Evolutionary conservation across 1,140 invertebrate genomes (phyloP).

Genomic region (Aporrectodea caliginosa): DNA sequence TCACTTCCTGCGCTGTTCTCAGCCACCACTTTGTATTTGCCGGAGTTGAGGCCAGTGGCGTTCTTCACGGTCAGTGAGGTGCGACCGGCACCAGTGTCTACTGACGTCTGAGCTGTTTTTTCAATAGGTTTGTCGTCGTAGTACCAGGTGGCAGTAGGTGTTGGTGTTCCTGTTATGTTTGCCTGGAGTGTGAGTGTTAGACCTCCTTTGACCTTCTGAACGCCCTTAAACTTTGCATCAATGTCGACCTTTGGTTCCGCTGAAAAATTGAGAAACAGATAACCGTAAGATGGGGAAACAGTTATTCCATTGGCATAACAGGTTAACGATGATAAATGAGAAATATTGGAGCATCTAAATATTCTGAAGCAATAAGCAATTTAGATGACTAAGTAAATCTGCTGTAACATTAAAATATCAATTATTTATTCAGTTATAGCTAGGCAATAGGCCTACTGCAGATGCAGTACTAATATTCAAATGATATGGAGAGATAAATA

Average conservation of each 20-base stretch:
- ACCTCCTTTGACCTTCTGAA: conserved; percentile 21
- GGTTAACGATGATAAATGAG: too few species aligned
- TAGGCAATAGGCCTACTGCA: too few species aligned
- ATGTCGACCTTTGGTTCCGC: conserved; percentile 26
- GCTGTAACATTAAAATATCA: too few species aligned
- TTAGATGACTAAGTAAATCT: too few species aligned
- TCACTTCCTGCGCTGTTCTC: conserved; percentile 52
- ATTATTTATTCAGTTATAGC: too few species aligned
- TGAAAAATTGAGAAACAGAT: background rate
- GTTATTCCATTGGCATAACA: too few species aligned
- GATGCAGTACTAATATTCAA: too few species aligned
- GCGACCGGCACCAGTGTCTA: conserved; percentile 45
- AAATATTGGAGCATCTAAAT: too few species aligned
- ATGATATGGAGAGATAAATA: too few species aligned
- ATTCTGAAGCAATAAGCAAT: too few species aligned
- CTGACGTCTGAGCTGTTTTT: conserved; percentile 40
- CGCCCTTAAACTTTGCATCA: conserved; percentile 21
- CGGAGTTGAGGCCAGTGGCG: conserved; percentile 43
- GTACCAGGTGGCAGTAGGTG: conserved; percentile 83
- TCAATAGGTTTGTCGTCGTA: conserved; percentile 65
- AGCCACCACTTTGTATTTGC: conserved; percentile 48
- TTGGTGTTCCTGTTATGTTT: conserved; percentile 80
- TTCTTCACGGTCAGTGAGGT: conserved; percentile 49
- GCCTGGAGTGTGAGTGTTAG: conserved; percentile 44
- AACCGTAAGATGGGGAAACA: too few species aligned